These are phyloP conservation scores for Menura novaehollandiae DNA, from an alignment of 2,113 vertebrate species.

Conservation along the genomic window DNA sequence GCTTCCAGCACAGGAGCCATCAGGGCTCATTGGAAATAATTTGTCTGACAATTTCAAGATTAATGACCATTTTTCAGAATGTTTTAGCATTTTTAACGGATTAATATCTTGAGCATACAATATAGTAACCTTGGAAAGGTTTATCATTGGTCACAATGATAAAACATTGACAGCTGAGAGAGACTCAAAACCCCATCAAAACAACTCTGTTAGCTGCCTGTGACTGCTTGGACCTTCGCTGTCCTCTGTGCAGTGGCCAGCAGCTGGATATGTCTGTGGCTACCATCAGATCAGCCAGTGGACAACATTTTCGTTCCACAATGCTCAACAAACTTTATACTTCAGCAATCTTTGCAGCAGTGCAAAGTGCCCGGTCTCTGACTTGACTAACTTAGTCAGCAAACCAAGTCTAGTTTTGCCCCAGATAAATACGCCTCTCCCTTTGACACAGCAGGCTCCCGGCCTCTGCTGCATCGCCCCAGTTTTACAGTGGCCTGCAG, in stretches of 20 bases:
- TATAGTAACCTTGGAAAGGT: constrained; percentile 66
- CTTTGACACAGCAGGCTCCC: not conserved
- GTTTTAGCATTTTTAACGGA: constrained; percentile 71
- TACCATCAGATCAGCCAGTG: not conserved
- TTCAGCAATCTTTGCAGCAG: not conserved
- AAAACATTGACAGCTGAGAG: not conserved
- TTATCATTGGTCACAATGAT: not conserved
- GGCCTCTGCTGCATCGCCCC: not conserved
- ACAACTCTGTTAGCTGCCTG: not conserved
- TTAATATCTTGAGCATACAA: constrained; percentile 17
- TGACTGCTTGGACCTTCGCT: not conserved
- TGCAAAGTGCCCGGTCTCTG: not conserved
- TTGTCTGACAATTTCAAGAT: constrained; percentile 79
- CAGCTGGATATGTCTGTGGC: not conserved
- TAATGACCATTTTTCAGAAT: constrained; percentile 69
- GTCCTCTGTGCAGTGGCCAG: not conserved
- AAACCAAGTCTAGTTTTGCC: not conserved
- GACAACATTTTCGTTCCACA: not conserved
- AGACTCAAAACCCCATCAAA: not conserved
- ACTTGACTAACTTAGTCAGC: not conserved
- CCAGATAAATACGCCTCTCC: not conserved
- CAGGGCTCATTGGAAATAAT: constrained; percentile 76
- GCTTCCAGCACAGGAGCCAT: constrained; percentile 54
- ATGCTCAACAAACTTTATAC: not conserved
- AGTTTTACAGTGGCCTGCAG: not conserved